Conservation (phyloP, 2,113 vertebrate species). For the Irena cyanogastra region DNA sequence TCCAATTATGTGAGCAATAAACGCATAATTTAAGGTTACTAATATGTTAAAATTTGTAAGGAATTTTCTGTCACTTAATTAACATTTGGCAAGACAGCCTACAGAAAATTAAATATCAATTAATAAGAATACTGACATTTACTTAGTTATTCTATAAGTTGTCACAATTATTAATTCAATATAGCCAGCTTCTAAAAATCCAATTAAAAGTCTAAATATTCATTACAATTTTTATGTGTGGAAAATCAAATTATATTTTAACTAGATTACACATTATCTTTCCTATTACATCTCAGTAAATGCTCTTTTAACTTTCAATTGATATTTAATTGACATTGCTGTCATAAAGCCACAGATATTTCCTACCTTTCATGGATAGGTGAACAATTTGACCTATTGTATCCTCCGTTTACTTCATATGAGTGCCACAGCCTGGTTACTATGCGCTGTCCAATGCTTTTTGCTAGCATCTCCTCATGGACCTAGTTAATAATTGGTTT, state of each 20-base stretch:
- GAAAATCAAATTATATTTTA: slow-evolving; percentile 71
- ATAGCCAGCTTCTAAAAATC: slow-evolving; percentile 64
- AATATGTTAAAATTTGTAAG: slow-evolving; percentile 64
- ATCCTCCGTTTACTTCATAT: not conserved
- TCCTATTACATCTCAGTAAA: slow-evolving; percentile 31
- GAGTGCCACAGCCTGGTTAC: not conserved
- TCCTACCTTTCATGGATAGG: not conserved
- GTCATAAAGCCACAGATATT: not conserved
- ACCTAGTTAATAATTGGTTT: not conserved
- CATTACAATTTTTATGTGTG: slow-evolving; percentile 60
- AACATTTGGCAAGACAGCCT: slow-evolving; percentile 66
- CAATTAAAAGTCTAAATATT: slow-evolving; percentile 74
- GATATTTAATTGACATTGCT: not conserved
- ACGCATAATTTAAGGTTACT: slow-evolving; percentile 65
- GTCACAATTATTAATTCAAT: slow-evolving; percentile 71
- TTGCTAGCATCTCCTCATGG: not conserved
- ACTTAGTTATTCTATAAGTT: slow-evolving; percentile 69
- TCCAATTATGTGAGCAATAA: slow-evolving; percentile 64
- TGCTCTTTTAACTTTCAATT: slow-evolving; percentile 2
- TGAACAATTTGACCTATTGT: not conserved
- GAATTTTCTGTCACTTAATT: slow-evolving; percentile 72
- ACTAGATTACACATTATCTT: slow-evolving; percentile 32
- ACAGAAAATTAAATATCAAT: slow-evolving; percentile 69
- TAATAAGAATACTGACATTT: slow-evolving; percentile 72
- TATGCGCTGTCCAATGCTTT: not conserved